Evolutionary conservation across 2,797 vertebrate genomes (phyloP), one percentile per base, ranked within the genome.

Genomic region (Triplophysa yarkandensis): DNA sequence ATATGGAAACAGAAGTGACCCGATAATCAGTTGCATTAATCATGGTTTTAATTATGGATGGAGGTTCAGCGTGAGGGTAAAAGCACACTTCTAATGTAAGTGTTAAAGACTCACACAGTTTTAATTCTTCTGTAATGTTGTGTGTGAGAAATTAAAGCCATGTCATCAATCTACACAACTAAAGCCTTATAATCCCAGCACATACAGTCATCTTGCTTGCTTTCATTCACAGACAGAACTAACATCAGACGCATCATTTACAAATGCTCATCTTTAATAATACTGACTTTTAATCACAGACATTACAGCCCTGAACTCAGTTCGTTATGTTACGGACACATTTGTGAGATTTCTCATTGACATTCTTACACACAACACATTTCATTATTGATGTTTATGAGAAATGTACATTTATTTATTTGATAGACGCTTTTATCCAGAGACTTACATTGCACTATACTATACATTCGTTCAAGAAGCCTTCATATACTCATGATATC

Each of bases 21-120:
- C 36, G 17, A 62, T 74, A 78, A 78, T 77, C 76, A 78, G 69
- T 71, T 65, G 34, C 61, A 73, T 80, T 76, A 71, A 81, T 80
- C 77, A 76, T 41, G 73, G 63, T 67, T 70, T 76, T 81, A 80
- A 80, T 83, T 76, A 64, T 41, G 11, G 50, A 48, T 68, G 55
- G 67, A 66, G 46, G 77, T 73, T 71, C 57, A 74, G 32, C 4
- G 52, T 52, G 39, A 75, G 69, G 80, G 80, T 71, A 70, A 78
- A 80, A 68, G 73, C 36, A 66, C 65, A 68, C 55, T 62, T 28
- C 43, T 75, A 80, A 73, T 78, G 28, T 43, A 27, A 60, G 62
- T 71, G n/a, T 32, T n/a, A 67, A 74, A 73, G 27, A 71, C 60
- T 43, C 14, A 17, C n/a, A n/a, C n/a, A n/a, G n/a, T 74, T 71